phyloP scores from a whole-genome alignment of 2,113 vertebrate species.

The Sinocyclocheilus maitianheensis region DNA sequence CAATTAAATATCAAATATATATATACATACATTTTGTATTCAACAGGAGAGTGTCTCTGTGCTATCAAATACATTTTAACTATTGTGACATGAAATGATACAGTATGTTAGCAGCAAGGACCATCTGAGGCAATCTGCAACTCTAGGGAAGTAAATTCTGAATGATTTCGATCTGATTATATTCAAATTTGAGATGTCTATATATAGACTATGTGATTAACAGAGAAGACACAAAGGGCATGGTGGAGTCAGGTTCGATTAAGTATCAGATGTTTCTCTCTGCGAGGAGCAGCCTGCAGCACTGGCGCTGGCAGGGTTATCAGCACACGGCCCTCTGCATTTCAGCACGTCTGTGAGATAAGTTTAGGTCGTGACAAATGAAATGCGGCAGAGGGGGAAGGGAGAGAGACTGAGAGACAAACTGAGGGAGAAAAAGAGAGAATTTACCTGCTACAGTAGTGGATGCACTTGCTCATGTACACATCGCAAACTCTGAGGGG shows the following conservation, averaged over 20 bases:
- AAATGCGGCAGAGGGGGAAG: constrained; percentile 57
- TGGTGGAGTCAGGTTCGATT: constrained; percentile 60
- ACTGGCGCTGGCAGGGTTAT: constrained; percentile 63
- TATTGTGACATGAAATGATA: constrained; percentile 26
- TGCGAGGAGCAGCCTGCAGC: constrained; percentile 54
- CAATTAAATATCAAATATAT: no score
- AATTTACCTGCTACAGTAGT: constrained; percentile 31
- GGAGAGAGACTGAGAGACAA: constrained; percentile 33
- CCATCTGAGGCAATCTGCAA: not conserved
- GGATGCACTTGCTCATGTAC: constrained; percentile 53
- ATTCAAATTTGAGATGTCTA: constrained; percentile 23
- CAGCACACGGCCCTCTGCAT: constrained; percentile 56
- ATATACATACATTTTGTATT: not conserved
- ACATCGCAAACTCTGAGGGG: constrained; percentile 48
- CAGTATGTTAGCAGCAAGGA: not conserved
- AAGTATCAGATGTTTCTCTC: constrained; percentile 59
- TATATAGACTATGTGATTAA: constrained; percentile 42
- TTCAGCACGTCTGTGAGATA: constrained; percentile 54
- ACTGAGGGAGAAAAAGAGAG: constrained; percentile 34
- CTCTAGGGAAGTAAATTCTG: not conserved
- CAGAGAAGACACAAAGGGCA: constrained; percentile 18
- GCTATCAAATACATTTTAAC: constrained; percentile 5
- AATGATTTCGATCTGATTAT: constrained; percentile 25
- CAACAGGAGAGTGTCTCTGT: not conserved
- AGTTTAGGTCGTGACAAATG: constrained; percentile 64